Percentiles rank a stretch among this genome's conserved stretches.
These are phyloP conservation scores for Astyanax mexicanus DNA, from an alignment of 2,797 vertebrate genomes.

Conservation along the genomic window DNA sequence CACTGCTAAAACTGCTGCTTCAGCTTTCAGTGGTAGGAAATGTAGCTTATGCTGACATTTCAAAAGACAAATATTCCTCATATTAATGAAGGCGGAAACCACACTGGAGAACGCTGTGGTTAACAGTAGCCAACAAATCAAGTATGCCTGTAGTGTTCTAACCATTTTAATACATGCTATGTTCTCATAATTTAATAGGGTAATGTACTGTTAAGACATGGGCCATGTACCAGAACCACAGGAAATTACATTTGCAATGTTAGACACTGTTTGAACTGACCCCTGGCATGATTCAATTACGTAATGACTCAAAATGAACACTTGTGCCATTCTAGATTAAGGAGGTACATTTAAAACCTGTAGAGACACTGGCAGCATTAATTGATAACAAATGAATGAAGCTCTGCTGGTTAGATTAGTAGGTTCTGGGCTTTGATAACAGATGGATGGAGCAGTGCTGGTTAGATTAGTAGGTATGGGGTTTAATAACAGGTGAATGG, in stretches of 20 bases:
- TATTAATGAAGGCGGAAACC: conserved; percentile 3
- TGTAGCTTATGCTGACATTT: neutral
- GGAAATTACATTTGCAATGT: neutral
- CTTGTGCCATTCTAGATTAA: too few species aligned
- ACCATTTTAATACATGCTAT: neutral
- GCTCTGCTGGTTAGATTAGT: too few species aligned
- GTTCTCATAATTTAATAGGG: neutral
- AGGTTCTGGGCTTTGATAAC: too few species aligned
- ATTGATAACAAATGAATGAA: too few species aligned
- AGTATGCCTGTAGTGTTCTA: neutral
- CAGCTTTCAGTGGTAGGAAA: neutral
- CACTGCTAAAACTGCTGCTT: neutral
- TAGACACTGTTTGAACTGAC: too few species aligned
- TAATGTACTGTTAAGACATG: neutral
- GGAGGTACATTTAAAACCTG: too few species aligned
- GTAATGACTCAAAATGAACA: too few species aligned
- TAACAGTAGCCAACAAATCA: neutral
- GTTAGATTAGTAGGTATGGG: too few species aligned
- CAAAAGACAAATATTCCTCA: neutral
- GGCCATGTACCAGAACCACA: neutral
- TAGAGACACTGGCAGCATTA: too few species aligned
- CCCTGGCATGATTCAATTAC: too few species aligned
- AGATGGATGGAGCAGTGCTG: too few species aligned
- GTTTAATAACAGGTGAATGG: too few species aligned
- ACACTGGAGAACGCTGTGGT: neutral